These are phyloP conservation scores for Magallana gigas DNA, from an alignment of 1,140 invertebrate species.

Conservation along the genomic window DNA sequence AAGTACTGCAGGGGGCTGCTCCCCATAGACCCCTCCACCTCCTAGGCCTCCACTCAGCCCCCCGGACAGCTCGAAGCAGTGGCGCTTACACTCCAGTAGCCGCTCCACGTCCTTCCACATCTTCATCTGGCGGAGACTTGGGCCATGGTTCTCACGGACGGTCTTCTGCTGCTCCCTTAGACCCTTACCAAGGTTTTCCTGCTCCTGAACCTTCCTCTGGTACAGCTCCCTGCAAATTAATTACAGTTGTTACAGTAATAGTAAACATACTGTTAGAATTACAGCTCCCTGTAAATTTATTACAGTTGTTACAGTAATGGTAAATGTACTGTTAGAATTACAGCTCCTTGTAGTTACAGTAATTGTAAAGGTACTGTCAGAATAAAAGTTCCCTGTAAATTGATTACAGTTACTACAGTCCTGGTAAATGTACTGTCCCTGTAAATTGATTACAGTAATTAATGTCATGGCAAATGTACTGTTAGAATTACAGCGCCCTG, in stretches of 20 bases:
- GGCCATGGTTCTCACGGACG: conserved; percentile 81
- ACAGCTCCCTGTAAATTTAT: conserved; percentile 26
- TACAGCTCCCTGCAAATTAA: conserved; percentile 79
- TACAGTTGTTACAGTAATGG: neutral
- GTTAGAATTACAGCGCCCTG: neutral
- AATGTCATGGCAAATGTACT: too few relatives aligned
- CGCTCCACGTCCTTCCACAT: conserved; percentile 85
- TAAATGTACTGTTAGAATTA: neutral
- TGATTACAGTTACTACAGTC: too few relatives aligned
- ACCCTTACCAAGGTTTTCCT: conserved; percentile 82
- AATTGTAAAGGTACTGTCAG: too few relatives aligned
- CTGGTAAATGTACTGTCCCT: conserved; percentile 75
- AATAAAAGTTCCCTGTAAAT: neutral
- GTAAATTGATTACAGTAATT: conserved; percentile 31
- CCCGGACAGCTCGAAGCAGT: conserved; percentile 67
- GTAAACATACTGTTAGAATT: too few relatives aligned
- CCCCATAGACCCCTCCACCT: conserved; percentile 58
- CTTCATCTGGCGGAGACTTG: conserved; percentile 83
- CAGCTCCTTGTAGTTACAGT: neutral
- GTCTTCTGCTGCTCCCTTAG: conserved; percentile 84
- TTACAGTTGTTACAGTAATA: neutral
- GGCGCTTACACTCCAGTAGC: conserved; percentile 79
- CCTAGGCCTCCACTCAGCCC: conserved; percentile 54
- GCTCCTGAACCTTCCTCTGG: conserved; percentile 81
- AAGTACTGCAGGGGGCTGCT: conserved; percentile 64